A percentile compares a stretch with the other conserved stretches of the same genome.
phyloP scores from a whole-genome alignment of 2,888 invertebrate species.

The Panzeria rudis region DNA sequence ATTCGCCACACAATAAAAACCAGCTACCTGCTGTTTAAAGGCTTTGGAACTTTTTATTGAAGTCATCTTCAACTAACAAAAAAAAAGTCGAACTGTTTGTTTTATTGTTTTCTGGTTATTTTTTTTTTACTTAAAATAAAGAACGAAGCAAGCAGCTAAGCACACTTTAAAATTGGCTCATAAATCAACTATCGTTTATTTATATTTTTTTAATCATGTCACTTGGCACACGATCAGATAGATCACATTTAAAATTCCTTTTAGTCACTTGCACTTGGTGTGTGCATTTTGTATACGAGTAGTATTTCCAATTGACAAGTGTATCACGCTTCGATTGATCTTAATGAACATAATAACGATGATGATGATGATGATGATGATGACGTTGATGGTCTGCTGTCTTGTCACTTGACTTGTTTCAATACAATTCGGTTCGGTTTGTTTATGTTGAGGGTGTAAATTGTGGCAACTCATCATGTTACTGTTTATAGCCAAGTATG shows the following conservation, averaged over 20 bases:
- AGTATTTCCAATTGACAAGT: slow-evolving; percentile 53
- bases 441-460: slow-evolving; percentile 69
- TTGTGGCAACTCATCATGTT: slow-evolving; percentile 57
- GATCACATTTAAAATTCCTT: slow-evolving; percentile 62
- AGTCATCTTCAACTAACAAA: background rate
- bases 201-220: slow-evolving; percentile 30
- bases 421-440: slow-evolving; percentile 2
- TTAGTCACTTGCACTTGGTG: slow-evolving; percentile 48
- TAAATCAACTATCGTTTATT: slow-evolving; percentile 44
- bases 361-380: background rate
- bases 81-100: background rate
- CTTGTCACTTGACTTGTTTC: slow-evolving; percentile 27
- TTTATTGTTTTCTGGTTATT: slow-evolving; percentile 31
- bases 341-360: background rate
- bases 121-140: background rate
- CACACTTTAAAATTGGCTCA: slow-evolving; percentile 19
- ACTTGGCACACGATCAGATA: slow-evolving; percentile 66
- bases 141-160: background rate
- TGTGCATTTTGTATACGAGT: background rate
- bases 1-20: background rate
- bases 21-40: slow-evolving; percentile 37
- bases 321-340: slow-evolving; percentile 58
- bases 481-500: slow-evolving; percentile 4
- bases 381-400: background rate
- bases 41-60: background rate